Base-by-base conservation (phyloP, 1,140 invertebrate species). In the Bombus affinis region DNA sequence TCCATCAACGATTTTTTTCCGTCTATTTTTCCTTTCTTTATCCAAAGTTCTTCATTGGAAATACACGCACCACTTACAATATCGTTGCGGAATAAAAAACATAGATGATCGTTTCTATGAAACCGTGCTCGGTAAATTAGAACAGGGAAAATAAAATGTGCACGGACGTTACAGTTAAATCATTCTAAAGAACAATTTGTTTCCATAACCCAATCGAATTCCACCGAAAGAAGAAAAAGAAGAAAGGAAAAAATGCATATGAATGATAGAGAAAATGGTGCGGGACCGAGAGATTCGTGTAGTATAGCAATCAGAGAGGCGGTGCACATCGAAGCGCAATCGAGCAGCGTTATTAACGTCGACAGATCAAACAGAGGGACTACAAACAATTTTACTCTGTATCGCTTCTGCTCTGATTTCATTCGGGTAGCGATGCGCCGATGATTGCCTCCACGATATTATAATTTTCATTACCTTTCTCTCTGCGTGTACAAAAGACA, bases 381-480 rank as follows among this genome's bases (percentile, higher is more conserved):
- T 39, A 72, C 77, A 73, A 85, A 85, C 70, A 80, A 80, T 80
- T 80, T 72, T 15, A 59, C 25, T 25, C 22, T 10, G 37, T 66
- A 65, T 28, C 37, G 68, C 83, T 72, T 10, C 47, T 22, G 53
- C 42, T 44, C 76, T 37, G 83, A 84, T 79, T 84, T 57, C 66
- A 84, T 71, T 37, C 37, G 66, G 15, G 78, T 4, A 47, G 13
- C 39, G 37, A 78, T 65, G 44, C 57, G 32, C 28, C 39, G n/a
- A 22, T 25, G 80, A 82, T 72, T 80, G 42, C 76, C 83, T 72
- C n/a, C 76, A 28, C 76, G 76, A 62, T 85, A 85, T 85, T 85
- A 85, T 85, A 80, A 85, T 80, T 79, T 80, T 62, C 83, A 85
- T 85, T 85, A 72, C 59, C 76, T 65, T 47, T 25, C n/a, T 35